Conservation (phyloP, 2,888 invertebrate genomes). For the Cylindroiulus punctatus region DNA sequence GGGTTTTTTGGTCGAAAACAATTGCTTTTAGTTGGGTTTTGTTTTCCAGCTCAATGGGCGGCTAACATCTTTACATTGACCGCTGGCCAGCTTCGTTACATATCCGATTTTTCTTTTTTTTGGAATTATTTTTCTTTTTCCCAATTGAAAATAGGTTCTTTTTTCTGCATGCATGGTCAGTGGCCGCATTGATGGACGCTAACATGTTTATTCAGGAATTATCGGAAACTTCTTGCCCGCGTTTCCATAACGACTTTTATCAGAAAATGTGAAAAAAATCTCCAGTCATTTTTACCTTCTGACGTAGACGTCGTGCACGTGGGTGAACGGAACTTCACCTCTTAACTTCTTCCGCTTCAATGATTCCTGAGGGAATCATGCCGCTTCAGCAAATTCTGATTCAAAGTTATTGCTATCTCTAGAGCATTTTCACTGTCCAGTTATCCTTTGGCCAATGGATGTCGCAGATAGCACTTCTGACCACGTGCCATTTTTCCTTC, state of each 20-base stretch:
- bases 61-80: slow-evolving; percentile 23
- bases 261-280: neutral
- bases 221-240: neutral
- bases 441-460: neutral
- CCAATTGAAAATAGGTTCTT: neutral
- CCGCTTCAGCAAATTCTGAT: neutral
- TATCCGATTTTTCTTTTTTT: neutral
- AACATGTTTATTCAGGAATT: slow-evolving; percentile 27
- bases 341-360: neutral
- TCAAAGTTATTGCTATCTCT: neutral
- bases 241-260: slow-evolving; percentile 34
- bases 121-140: neutral
- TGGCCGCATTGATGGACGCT: neutral
- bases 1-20: neutral
- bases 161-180: slow-evolving; percentile 1
- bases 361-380: slow-evolving; percentile 20
- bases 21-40: slow-evolving; percentile 6
- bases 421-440: neutral
- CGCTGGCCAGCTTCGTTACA: slow-evolving; percentile 14
- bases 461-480: neutral
- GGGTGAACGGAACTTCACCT: neutral
- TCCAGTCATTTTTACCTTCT: neutral
- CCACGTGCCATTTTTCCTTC: too few species aligned
- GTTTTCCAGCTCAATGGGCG: slow-evolving; percentile 27
- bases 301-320: slow-evolving; percentile 22